A percentile compares a stretch with the other conserved stretches of the same genome.
Conservation (phyloP, 2,888 invertebrate species). For the Arenicola marina region DNA sequence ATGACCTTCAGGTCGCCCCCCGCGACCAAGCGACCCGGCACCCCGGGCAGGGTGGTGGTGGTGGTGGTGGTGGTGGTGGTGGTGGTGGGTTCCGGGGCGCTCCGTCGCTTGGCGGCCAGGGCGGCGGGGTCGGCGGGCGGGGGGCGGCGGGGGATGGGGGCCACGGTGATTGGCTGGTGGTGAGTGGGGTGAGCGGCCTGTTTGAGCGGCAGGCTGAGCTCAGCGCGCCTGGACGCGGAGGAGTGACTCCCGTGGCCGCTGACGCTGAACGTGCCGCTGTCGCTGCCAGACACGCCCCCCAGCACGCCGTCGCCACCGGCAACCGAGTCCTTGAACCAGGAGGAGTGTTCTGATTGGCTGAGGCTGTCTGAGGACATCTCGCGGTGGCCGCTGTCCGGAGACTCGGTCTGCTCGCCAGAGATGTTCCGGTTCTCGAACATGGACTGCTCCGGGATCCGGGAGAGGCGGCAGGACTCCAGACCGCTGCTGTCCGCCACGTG, state of each 20-base stretch:
- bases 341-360: not conserved
- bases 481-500: not conserved
- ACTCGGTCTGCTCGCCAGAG: conserved; percentile 41
- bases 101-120: not conserved
- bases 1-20: conserved; percentile 9
- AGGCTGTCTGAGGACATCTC: conserved; percentile 53
- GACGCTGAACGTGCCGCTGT: no score
- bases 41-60: not conserved
- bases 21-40: not conserved
- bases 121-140: not conserved
- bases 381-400: conserved; percentile 58
- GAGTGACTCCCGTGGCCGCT: not conserved
- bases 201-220: conserved; percentile 13
- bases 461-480: conserved; percentile 31
- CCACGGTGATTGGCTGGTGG: not conserved
- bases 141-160: not conserved
- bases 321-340: conserved; percentile 19
- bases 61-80: not conserved
- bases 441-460: conserved; percentile 30
- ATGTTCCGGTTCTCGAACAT: conserved; percentile 44
- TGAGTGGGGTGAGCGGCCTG: not conserved
- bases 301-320: not conserved
- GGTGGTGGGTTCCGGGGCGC: not conserved
- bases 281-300: not conserved
- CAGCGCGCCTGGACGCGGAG: conserved; percentile 1